Evolutionary conservation across 2,113 vertebrate species (phyloP), one percentile per base, ranked within the genome.

Genomic region (Sinocyclocheilus grahami): DNA sequence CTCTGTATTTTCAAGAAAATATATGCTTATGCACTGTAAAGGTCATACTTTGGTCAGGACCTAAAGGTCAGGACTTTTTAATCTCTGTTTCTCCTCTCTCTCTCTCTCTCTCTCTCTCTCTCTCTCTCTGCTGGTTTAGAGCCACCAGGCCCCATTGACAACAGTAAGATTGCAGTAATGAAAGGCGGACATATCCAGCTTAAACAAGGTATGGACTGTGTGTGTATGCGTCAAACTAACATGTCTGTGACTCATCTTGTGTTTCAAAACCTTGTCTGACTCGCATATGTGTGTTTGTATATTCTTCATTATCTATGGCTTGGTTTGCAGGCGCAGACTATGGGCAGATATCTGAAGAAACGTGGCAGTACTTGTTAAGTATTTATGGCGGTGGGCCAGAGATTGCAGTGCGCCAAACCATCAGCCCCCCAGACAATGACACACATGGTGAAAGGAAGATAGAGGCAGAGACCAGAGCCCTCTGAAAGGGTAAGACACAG

Each of bases 271-370:
- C 18, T n/a, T 74, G 12, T 39, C 22, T 83, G 48, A 67, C 39
- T 12, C 1, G 9, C 13, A 5, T 39, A 5, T 60, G 77, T 51
- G 77, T 86, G 30, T 71, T 39, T 60, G 33, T 42, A 11, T 37
- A 16, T 12, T 42, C 3, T 78, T 55, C 51, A 33, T 78, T 78
- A 5, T 78, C 27, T 76, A 14, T 76, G 4, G 18, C 6, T 82
- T 11, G 27, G 18, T 69, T n/a, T 82, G 81, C 65, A 99, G 98
- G 98, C 18, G 98, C 98, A 0, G 98, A 99, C 92, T 99, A 99
- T 0, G 98, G 98, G 79, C 98, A 99, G 95, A 99, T 99, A 71
- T 99, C 98, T 0, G 97, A 98, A 93, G 98, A 99, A 93, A 99
- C 98, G 0, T 99, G 98, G 98, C 91, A 92, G 85, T 99, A 98